phyloP scores from a whole-genome alignment of 2,797 vertebrate species.

The Chloroceryle inda region DNA sequence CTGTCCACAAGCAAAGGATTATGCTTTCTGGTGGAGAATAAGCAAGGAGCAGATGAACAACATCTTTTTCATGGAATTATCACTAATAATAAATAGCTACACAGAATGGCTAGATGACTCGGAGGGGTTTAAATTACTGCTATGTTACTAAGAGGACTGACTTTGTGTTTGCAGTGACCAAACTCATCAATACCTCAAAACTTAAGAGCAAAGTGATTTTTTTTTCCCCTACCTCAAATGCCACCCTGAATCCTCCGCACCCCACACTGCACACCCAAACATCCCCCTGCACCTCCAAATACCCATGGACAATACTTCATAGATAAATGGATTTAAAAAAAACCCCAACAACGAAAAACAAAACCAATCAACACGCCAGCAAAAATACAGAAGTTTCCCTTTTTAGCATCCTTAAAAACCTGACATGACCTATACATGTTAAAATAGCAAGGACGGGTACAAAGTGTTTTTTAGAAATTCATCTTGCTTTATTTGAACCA shows the following conservation, averaged over 20 bases:
- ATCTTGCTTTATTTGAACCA: background rate
- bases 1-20: constrained; percentile 20
- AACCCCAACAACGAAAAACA: too few species aligned
- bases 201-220: background rate
- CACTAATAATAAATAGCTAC: background rate
- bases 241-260: too few species aligned
- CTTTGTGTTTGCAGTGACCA: background rate
- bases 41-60: background rate
- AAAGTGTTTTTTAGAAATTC: background rate
- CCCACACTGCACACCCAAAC: too few species aligned
- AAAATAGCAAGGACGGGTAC: background rate
- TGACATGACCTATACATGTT: background rate
- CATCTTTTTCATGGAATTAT: background rate
- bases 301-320: background rate
- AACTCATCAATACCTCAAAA: background rate
- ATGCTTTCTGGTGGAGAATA: background rate
- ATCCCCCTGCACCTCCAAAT: too few species aligned
- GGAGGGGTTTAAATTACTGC: background rate
- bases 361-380: background rate
- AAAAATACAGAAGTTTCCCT: background rate
- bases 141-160: background rate
- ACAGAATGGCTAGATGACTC: background rate
- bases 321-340: background rate
- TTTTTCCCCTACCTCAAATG: background rate
- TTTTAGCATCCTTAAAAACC: background rate